Base-by-base conservation (phyloP, 1,140 invertebrate species). In the Rhyzopertha dominica region DNA sequence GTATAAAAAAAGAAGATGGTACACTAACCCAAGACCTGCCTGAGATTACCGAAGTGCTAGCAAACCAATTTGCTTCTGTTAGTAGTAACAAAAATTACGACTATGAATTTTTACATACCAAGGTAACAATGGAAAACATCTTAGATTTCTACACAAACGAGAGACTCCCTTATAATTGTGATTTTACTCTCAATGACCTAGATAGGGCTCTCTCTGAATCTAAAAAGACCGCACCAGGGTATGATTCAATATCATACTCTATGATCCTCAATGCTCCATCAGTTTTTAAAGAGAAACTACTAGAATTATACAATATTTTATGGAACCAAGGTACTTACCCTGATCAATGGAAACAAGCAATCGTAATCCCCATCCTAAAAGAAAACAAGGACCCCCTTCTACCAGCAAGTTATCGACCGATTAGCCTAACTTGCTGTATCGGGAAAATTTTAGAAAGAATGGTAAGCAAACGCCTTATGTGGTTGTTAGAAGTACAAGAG, bases 401-500 rank as follows among this genome's bases (percentile, higher is more conserved):
- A 30, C 43, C n/a, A n/a, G n/a, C n/a, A n/a, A n/a, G n/a, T n/a
- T 47, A 51, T 20, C 22, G 48, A n/a, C 48, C 48, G 8, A 54
- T 54, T 13, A 39, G 18, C 17, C 41, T 51, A 2, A 47, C 44
- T n/a, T 37, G 30, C 12, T 43, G 32, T 42, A 12, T 37, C 5
- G 32, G 40, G 8, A 52, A 52, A 31, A 1, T 52, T 4, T 10
- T 48, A 5, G 50, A 52, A 32, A 38, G 25, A 16, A 39, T 52
- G 12, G 12, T 52, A 3, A 48, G 41, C 16, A 26, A 38, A 19
- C 18, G 46, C 4, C 39, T 43, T 10, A 16, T 30, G 9, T 43
- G 35, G 28, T 38, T 31, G 10, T 10, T 52, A 3, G 44, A 51
- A 30, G 25, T 9, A 7, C 16, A 49, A 7, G 18, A 52, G 1